These are phyloP conservation scores for Battus philenor DNA, from an alignment of 1,140 invertebrate species.

Conservation along the genomic window DNA sequence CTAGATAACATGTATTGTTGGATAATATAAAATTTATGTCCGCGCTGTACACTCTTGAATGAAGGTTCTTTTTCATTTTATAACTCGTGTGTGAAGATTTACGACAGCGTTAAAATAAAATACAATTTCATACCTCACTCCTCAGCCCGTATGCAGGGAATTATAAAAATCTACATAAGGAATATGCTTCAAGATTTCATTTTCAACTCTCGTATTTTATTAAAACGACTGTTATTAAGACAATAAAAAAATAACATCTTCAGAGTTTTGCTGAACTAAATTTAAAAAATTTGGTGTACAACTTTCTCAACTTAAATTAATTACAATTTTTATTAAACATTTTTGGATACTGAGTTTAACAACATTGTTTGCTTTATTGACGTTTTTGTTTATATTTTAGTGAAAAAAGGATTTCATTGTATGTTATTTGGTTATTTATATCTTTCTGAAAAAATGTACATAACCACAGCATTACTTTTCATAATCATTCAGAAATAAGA, in stretches of 20 bases:
- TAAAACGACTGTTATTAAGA: conserved; percentile 41
- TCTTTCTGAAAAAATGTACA: no score
- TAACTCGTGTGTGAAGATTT: conserved; percentile 54
- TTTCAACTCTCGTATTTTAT: conserved; percentile 36
- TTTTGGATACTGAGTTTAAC: no score
- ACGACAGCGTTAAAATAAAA: conserved; percentile 63
- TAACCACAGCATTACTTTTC: no score
- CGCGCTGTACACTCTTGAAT: conserved; percentile 39
- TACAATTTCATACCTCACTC: conserved; percentile 56
- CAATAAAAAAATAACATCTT: conserved; percentile 25
- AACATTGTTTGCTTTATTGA: no score
- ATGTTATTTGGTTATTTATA: no score
- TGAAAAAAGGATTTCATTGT: no score
- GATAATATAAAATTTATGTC: conserved; percentile 62
- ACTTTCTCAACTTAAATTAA: no score
- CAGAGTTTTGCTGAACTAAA: no score
- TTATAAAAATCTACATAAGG: conserved; percentile 64
- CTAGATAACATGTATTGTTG: conserved; percentile 33
- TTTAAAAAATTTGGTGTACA: no score
- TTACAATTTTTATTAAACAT: no score
- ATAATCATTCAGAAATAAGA: no score
- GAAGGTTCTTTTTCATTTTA: conserved; percentile 58
- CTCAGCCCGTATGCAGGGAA: conserved; percentile 30
- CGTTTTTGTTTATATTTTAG: no score
- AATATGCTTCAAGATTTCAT: conserved; percentile 32